Evolutionary conservation across 2,888 invertebrate species (phyloP), one percentile per base, ranked within the genome.

Genomic region (Hedya salicella): DNA sequence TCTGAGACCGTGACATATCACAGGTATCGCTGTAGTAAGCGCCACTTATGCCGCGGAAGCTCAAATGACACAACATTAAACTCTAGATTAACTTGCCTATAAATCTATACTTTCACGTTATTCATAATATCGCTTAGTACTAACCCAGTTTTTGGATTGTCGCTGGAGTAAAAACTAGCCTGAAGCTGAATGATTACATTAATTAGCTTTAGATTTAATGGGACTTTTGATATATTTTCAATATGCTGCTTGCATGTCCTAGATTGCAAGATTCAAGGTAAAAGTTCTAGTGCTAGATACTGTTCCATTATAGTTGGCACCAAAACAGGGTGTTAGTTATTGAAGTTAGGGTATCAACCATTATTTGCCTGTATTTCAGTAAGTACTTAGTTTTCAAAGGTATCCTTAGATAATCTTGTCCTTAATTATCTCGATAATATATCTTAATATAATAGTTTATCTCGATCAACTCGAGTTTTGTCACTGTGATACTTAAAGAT

Each of bases 41-140:
- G 57, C 44, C 61, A 44, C 50, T 62, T 62, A 52, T 14, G 19
- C 53, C 52, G 36, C 65, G 65, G 65, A 65, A 65, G 60, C 59
- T 46, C 39, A 53, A 65, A 65, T 60, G 65, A 65, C 65, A 65
- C 53, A 60, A 65, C 65, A 65, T 65, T 46, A 60, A 14, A 44
- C 30, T 48, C 53, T 21, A 40, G 65, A 60, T 65, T 48, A 65
- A 65, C 19, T 21, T 44, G 44, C 39, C 19, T 16, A 65, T 65
- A 60, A 65, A 65, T 65, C 53, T 60, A 65, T 59, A 65, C 65
- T 65, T 65, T 65, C 65, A 65, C 65, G 40, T 46, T 53, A 64
- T 64, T 59, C 57, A 46, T 59, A 64, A 64, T 64, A 48, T 54
- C 59, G 64, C 63, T 63, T 56, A 56, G 56, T 32, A 6, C 56